A percentile compares a stretch with the other conserved stretches of the same genome.
These are phyloP conservation scores for Mylabris phalerata DNA, from an alignment of 1,140 invertebrate species.

Conservation along the genomic window DNA sequence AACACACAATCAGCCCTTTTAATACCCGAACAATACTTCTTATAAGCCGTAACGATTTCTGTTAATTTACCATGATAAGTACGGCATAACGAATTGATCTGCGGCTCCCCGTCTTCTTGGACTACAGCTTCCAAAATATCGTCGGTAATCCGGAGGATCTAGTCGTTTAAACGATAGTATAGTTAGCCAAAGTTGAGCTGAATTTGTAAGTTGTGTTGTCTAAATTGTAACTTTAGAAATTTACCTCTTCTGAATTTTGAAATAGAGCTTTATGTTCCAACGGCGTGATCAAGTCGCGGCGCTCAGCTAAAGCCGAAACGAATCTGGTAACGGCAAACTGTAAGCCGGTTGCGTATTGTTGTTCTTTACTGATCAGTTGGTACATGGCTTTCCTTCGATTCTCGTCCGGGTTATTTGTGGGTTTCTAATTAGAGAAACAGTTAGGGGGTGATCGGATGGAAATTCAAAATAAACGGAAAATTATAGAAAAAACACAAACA, in stretches of 20 bases:
- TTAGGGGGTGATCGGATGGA: too few relatives aligned
- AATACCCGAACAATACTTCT: conserved; percentile 71
- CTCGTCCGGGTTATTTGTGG: conserved; percentile 45
- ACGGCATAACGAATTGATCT: conserved; percentile 56
- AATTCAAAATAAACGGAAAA: conserved; percentile 6
- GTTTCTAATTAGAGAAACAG: conserved; percentile 25
- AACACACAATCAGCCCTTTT: conserved; percentile 75
- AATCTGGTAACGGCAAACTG: conserved; percentile 71
- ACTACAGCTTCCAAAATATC: conserved; percentile 70
- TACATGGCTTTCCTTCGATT: conserved; percentile 49
- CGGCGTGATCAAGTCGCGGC: conserved; percentile 63
- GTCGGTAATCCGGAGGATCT: conserved; percentile 67
- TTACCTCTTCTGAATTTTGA: conserved; percentile 74
- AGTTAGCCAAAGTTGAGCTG: too few relatives aligned
- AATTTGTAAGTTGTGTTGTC: neutral
- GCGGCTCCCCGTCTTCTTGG: conserved; percentile 62
- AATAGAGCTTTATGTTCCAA: conserved; percentile 70
- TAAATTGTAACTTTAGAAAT: neutral
- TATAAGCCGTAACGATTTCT: conserved; percentile 64
- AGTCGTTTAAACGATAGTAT: neutral
- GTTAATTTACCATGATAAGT: conserved; percentile 66
- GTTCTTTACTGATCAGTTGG: conserved; percentile 58
- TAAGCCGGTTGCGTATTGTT: conserved; percentile 64
- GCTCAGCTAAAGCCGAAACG: conserved; percentile 61
- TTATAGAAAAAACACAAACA: conserved; percentile 4